A percentile compares a stretch with the other conserved stretches of the same genome.
phyloP scores from a whole-genome alignment of 92 coral and sea anemone genomes.

The Metridium senile region DNA sequence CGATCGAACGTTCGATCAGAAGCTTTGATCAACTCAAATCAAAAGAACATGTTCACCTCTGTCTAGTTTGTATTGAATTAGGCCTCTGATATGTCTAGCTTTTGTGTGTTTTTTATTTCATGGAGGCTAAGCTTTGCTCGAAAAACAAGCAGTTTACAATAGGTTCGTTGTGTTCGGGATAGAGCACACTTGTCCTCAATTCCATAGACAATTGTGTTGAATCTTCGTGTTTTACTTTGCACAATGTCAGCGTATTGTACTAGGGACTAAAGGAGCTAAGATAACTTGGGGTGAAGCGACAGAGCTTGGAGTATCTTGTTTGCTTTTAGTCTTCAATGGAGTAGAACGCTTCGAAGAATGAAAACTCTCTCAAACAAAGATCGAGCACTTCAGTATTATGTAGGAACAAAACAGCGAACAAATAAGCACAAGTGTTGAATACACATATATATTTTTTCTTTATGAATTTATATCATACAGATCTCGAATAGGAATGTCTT shows the following conservation, averaged over 20 bases:
- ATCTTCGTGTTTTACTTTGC: slow-evolving; percentile 70
- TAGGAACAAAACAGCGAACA: slow-evolving; percentile 10
- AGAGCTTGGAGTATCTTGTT: not conserved
- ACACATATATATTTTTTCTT: too few relatives aligned
- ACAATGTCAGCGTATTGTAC: slow-evolving; percentile 70
- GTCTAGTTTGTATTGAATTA: slow-evolving; percentile 72
- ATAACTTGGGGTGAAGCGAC: slow-evolving; percentile 20
- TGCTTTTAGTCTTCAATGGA: slow-evolving; percentile 6
- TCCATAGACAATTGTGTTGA: slow-evolving; percentile 81
- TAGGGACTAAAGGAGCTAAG: slow-evolving; percentile 43
- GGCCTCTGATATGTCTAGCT: slow-evolving; percentile 82
- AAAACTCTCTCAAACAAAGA: not conserved
- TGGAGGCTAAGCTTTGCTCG: slow-evolving; percentile 67
- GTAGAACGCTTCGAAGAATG: slow-evolving; percentile 13
- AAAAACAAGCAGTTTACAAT: slow-evolving; percentile 87
- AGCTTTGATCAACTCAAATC: slow-evolving; percentile 3
- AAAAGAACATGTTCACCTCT: slow-evolving; percentile 37
- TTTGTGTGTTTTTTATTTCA: slow-evolving; percentile 72
- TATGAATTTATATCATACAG: too few relatives aligned
- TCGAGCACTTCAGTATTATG: not conserved
- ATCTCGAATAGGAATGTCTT: too few relatives aligned
- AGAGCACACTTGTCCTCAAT: slow-evolving; percentile 71
- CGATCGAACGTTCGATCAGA: not conserved
- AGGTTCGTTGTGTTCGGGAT: slow-evolving; percentile 68
- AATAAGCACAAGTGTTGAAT: not conserved